phyloP scores from a whole-genome alignment of 2,797 vertebrate genomes.

The Lithobates sylvaticus region DNA sequence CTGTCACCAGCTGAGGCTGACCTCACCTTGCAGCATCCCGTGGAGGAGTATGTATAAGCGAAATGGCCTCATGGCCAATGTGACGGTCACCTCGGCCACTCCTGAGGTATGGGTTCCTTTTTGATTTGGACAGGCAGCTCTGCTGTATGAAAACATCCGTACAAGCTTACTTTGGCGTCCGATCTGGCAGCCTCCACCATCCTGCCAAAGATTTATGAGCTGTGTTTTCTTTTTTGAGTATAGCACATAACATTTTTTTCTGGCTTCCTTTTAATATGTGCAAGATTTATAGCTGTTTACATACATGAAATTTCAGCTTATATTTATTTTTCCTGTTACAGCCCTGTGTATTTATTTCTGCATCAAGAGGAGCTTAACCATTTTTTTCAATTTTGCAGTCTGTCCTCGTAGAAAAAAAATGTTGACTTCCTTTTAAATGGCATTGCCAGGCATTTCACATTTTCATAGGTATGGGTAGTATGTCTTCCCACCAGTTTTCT shows the following conservation, averaged over 20 bases:
- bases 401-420: no score
- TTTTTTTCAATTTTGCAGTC: no score
- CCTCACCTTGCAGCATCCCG: constrained; percentile 72
- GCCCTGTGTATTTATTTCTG: neutral
- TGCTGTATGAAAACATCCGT: constrained; percentile 3
- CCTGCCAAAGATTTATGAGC: constrained; percentile 20
- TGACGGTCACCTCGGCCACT: constrained; percentile 90
- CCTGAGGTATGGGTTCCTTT: constrained; percentile 83
- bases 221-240: neutral
- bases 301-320: neutral
- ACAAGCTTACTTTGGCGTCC: constrained; percentile 44
- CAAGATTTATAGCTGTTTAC: constrained; percentile 31
- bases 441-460: neutral
- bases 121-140: neutral
- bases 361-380: no score
- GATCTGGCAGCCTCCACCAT: neutral
- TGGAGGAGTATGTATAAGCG: constrained; percentile 94
- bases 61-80: constrained; percentile 92
- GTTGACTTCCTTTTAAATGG: no score
- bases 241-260: constrained; percentile 43
- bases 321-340: constrained; percentile 3
- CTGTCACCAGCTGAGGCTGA: constrained; percentile 78
- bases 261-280: constrained; percentile 4
- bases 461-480: neutral
- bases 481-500: neutral